Evolutionary conservation across 2,113 vertebrate species (phyloP).

Genomic region (Tupaia tana): DNA sequence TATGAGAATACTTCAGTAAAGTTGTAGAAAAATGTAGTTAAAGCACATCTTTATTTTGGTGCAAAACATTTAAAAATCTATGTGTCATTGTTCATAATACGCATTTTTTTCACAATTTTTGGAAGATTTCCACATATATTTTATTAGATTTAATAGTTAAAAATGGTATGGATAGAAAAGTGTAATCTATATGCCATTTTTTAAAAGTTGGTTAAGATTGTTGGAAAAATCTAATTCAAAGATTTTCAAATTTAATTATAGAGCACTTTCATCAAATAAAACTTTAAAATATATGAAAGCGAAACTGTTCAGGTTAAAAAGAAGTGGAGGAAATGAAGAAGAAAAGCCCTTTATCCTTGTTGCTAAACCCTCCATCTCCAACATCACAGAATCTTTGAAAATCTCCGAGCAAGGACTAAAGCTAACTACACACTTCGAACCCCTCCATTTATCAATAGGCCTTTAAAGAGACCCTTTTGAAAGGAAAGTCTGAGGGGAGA

Average conservation of each 20-base stretch:
- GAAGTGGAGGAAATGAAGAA: neutral
- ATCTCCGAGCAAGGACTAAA: neutral
- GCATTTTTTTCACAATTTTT: no score
- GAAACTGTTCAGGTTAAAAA: neutral
- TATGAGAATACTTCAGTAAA: no score
- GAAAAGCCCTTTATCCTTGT: neutral
- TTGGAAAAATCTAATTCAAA: slow-evolving; percentile 1
- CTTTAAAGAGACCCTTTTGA: neutral
- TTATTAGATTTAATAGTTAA: neutral
- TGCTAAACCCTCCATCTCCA: neutral
- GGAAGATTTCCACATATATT: neutral
- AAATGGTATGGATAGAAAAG: neutral
- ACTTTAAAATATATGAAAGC: neutral
- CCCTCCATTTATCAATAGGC: neutral
- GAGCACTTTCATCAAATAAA: neutral
- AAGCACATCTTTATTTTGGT: no score
- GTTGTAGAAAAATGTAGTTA: no score
- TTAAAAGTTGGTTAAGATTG: neutral
- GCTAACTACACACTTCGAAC: neutral
- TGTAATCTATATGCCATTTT: neutral
- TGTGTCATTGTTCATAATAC: no score
- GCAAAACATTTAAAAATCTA: no score
- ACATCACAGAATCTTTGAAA: neutral
- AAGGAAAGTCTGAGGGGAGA: neutral
- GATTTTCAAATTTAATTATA: neutral